A percentile compares a stretch with the other conserved stretches of the same genome.
Conservation (phyloP, 2,113 vertebrate genomes). For the Ctenodactylus gundi region DNA sequence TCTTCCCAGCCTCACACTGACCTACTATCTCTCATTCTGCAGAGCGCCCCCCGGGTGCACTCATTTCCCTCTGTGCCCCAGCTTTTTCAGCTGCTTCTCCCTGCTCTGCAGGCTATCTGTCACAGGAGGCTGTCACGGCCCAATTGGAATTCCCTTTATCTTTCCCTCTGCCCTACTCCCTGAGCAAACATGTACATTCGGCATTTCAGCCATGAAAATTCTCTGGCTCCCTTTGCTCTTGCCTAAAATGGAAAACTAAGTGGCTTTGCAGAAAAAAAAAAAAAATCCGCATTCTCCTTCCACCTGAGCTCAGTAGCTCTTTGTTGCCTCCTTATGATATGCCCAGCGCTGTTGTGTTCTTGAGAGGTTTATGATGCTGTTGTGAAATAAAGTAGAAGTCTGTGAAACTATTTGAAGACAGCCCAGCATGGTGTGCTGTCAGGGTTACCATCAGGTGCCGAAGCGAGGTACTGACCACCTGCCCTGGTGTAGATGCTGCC, state of each 20-base stretch:
- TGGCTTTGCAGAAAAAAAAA: constrained; percentile 48
- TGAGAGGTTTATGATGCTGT: neutral
- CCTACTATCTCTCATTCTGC: neutral
- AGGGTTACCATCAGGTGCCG: neutral
- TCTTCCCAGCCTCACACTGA: neutral
- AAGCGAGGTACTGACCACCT: neutral
- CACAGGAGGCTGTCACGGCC: constrained; percentile 52
- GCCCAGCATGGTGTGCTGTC: neutral
- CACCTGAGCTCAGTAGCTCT: neutral
- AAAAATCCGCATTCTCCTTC: neutral
- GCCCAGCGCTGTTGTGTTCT: neutral
- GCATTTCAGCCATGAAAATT: constrained; percentile 42
- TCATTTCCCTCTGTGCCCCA: neutral
- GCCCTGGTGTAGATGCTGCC: neutral
- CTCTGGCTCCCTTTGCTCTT: neutral
- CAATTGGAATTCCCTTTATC: constrained; percentile 50
- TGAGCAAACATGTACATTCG: constrained; percentile 33
- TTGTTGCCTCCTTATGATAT: neutral
- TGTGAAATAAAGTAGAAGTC: neutral
- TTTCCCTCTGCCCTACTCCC: constrained; percentile 23
- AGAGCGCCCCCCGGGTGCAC: neutral
- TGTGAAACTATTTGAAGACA: neutral
- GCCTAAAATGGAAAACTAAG: constrained; percentile 8
- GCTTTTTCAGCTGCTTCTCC: constrained; percentile 55
- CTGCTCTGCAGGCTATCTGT: constrained; percentile 44